Conservation (phyloP, 2,888 invertebrate species). For the Fragum fragum region DNA sequence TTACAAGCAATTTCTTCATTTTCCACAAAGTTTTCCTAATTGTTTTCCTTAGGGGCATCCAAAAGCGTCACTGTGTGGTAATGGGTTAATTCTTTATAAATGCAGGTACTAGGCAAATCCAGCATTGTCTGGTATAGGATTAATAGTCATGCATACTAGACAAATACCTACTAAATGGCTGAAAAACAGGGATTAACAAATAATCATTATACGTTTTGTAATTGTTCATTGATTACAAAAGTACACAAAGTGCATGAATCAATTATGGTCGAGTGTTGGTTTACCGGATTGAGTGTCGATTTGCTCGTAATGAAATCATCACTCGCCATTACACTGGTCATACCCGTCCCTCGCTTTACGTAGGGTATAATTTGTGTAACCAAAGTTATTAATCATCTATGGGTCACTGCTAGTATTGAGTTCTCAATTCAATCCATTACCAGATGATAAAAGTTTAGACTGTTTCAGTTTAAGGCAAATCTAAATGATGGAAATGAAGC, state of each 20-base stretch:
- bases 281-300: not conserved
- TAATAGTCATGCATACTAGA: not conserved
- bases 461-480: no score
- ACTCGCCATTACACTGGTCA: slow-evolving; percentile 16
- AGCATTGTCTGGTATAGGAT: not conserved
- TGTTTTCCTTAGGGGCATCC: no score
- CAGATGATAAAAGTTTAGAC: no score
- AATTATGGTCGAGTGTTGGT: slow-evolving; percentile 1
- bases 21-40: not conserved
- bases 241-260: slow-evolving; percentile 30
- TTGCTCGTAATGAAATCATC: slow-evolving; percentile 34
- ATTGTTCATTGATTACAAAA: slow-evolving; percentile 16
- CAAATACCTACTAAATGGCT: not conserved
- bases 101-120: no score
- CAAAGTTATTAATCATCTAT: slow-evolving; percentile 5
- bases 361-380: slow-evolving; percentile 12
- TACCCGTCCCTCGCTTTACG: slow-evolving; percentile 12
- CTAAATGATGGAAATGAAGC: no score
- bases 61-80: no score
- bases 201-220: slow-evolving; percentile 9
- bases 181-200: not conserved
- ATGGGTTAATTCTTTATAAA: no score
- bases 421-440: not conserved
- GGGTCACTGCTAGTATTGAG: not conserved
- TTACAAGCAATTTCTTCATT: not conserved